Evolutionary conservation across 2,888 invertebrate genomes (phyloP), one percentile per base, ranked within the genome.

Genomic region (Mythimna lalbum): DNA sequence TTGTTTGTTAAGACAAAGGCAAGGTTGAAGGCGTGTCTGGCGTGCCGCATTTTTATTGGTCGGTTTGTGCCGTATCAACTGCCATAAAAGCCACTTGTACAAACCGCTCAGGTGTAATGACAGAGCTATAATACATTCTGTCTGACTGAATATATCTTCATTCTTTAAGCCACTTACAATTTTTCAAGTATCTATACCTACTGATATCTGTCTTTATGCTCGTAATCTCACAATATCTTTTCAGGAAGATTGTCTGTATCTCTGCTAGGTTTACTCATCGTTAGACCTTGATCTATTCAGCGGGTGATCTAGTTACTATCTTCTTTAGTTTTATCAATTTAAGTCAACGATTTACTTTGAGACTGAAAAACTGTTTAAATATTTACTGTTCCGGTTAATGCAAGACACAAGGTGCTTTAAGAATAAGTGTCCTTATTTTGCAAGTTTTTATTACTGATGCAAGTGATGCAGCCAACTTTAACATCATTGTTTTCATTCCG

Each of bases 11-110:
- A 72, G 61, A 63, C 61, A 75, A 78, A 77, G 63, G 61, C 78
- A 60, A 76, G 72, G 64, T 56, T 75, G 43, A 73, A 83, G 84
- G 84, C 77, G 84, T 85, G 84, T 49, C 82, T n/a, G 33, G 17
- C 64, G 69, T 77, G 56, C 78, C n/a, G 50, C 65, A 23, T 47
- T 84, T 64, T 73, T 64, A 85, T 85, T 85, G 84, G 84, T 76
- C 74, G 59, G 60, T 72, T 80, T 52, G 50, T 55, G 57, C 63
- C 62, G 53, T 73, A 78, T 75, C 77, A 75, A 69, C 75, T 69
- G 31, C 62, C 78, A 69, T 79, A 74, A 76, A 83, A 67, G 62
- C 72, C 83, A 76, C 74, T 83, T 85, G 82, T 75, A 53, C 68
- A 75, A 81, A 76, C 73, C 52, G 39, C 67, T 68, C 47, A 56